Evolutionary conservation across 2,888 invertebrate genomes (phyloP).

Genomic region (Syrista parreyssii): DNA sequence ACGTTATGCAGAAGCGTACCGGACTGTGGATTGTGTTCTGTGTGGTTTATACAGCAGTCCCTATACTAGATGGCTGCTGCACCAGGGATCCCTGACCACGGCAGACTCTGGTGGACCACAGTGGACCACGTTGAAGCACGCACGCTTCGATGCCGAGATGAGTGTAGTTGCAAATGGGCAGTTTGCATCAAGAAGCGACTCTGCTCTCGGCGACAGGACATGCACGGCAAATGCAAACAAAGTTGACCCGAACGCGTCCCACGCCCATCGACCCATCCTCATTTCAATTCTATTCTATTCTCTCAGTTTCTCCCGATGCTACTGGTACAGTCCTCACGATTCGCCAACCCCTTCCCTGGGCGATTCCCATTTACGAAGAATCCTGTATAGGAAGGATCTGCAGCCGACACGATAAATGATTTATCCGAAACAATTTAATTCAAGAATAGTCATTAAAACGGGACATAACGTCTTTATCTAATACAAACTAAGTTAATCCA

Average conservation of each 20-base stretch:
- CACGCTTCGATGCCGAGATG: conserved; percentile 58
- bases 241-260: conserved; percentile 57
- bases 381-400: background rate
- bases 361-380: background rate
- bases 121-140: background rate
- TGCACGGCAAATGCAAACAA: conserved; percentile 61
- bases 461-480: background rate
- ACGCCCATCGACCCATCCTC: conserved; percentile 26
- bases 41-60: background rate
- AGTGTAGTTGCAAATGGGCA: conserved; percentile 66
- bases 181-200: conserved; percentile 63
- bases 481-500: background rate
- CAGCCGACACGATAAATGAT: background rate
- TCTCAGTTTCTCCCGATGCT: background rate
- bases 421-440: background rate
- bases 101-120: background rate
- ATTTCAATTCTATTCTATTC: conserved; percentile 7
- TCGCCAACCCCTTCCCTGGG: background rate
- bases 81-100: background rate
- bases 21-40: background rate
- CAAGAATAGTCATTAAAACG: background rate
- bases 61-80: background rate
- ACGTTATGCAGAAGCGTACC: background rate
- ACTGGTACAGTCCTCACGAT: background rate
- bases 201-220: conserved; percentile 42